Base-by-base conservation (phyloP, 2,113 vertebrate genomes). In the Carassius gibelio region DNA sequence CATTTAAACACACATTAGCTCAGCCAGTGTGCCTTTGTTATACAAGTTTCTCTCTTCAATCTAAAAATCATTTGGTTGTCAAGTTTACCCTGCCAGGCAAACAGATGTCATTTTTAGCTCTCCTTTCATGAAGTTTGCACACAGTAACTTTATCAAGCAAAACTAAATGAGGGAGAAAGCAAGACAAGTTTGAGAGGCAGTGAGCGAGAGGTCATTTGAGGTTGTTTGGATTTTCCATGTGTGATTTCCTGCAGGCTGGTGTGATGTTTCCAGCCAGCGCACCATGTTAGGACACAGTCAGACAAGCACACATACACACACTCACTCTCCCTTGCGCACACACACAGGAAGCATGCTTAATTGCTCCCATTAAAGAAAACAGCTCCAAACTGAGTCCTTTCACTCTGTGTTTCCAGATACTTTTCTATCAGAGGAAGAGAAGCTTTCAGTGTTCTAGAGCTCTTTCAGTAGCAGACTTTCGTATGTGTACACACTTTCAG, bases 241-340 rank as follows among this genome's bases (percentile, higher is more conserved):
- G 88, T 91, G 89, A 86, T 90, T 89, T 90, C 83, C 85, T 86
- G 83, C n/a, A 26, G 84, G 71, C 57, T 89, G n/a, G 74, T 87
- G 74, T 72, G 64, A 86, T 89, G 90, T 87, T 76, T 88, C 90
- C 84, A 84, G 75, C 80, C 55, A 55, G 64, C 8, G 30, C 34
- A 48, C 82, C 61, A 55, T 83, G 50, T 66, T 38, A 75, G 68
- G 38, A 74, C 48, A 75, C 79, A 77, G n/a, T 30, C 75, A 66
- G 50, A 50, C 82, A 30, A 64, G 11, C 66, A 55, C 42, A 64
- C 38, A 42, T 75, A 86, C 82, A 88, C 80, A 21, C 64, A 21
- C 42, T 45, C 8, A 1, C 45, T 48, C 45, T 48, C 45, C 3
- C 45, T 48, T 11, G 3, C 9, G 10, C 10, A 52, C 19, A 52